Conservation (phyloP, 2,113 vertebrate genomes). For the Dipodomys spectabilis region DNA sequence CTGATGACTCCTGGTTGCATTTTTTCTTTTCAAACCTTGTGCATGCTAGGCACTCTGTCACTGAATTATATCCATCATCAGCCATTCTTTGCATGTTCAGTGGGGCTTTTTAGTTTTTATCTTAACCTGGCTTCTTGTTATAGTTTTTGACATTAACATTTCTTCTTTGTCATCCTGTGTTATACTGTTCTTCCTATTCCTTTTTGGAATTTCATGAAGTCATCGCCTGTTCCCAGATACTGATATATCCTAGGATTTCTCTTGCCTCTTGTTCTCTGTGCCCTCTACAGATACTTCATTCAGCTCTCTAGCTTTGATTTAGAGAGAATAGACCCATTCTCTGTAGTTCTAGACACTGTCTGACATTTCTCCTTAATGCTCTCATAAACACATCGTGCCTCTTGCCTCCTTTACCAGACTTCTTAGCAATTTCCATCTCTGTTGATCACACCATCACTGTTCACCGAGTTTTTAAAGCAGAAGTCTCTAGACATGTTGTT, state of each 20-base stretch:
- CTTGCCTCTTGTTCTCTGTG: not conserved
- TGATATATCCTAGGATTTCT: not conserved
- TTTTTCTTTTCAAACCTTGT: no score
- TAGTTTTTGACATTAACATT: not conserved
- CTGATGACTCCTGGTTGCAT: not conserved
- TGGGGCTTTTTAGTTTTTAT: no score
- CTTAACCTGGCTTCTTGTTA: no score
- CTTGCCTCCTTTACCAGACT: not conserved
- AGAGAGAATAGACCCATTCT: not conserved
- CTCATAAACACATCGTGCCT: not conserved
- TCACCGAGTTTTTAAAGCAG: no score
- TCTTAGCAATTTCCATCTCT: not conserved
- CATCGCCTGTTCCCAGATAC: not conserved
- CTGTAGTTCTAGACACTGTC: not conserved
- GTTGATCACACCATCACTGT: not conserved
- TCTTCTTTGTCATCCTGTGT: not conserved
- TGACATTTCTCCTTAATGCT: not conserved
- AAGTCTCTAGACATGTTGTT: not conserved
- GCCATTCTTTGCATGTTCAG: no score
- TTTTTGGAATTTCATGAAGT: not conserved
- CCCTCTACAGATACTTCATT: not conserved
- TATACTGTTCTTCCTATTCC: not conserved
- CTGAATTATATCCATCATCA: no score
- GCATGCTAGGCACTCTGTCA: no score
- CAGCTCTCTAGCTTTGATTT: not conserved